phyloP scores from a whole-genome alignment of 2,797 vertebrate genomes.

The Varecia variegata region DNA sequence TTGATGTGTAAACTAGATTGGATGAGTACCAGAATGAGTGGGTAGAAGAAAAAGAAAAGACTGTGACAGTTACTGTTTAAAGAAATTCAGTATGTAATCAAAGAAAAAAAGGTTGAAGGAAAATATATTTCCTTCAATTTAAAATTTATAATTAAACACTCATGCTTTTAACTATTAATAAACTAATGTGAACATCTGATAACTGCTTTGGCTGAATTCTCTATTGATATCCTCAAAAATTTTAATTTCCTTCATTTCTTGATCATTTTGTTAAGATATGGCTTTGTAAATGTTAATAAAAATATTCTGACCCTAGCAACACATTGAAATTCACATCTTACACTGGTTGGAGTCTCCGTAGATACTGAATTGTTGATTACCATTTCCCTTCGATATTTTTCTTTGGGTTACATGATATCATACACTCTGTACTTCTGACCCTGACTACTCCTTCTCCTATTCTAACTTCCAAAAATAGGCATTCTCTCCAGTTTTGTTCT shows the following conservation, averaged over 20 bases:
- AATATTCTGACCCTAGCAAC: background rate
- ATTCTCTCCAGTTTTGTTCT: background rate
- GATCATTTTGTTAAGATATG: background rate
- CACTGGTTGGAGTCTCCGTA: background rate
- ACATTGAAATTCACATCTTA: slow-evolving; percentile 16
- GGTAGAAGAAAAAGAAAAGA: background rate
- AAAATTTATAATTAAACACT: background rate
- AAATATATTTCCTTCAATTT: background rate
- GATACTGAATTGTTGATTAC: background rate
- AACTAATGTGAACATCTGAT: background rate
- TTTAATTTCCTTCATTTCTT: background rate
- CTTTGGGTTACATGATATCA: background rate
- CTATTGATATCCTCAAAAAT: background rate
- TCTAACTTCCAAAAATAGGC: background rate
- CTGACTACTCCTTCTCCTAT: background rate
- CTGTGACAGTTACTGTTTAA: background rate
- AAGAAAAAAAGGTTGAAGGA: background rate
- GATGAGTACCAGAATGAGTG: background rate
- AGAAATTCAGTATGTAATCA: background rate
- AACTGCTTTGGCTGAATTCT: background rate
- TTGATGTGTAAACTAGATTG: background rate
- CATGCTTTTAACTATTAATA: background rate
- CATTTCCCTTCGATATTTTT: background rate
- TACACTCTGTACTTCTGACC: background rate
- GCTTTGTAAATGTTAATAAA: slow-evolving; percentile 25